Conservation (phyloP, 1,140 invertebrate species). For the Branchinecta lynchi region DNA sequence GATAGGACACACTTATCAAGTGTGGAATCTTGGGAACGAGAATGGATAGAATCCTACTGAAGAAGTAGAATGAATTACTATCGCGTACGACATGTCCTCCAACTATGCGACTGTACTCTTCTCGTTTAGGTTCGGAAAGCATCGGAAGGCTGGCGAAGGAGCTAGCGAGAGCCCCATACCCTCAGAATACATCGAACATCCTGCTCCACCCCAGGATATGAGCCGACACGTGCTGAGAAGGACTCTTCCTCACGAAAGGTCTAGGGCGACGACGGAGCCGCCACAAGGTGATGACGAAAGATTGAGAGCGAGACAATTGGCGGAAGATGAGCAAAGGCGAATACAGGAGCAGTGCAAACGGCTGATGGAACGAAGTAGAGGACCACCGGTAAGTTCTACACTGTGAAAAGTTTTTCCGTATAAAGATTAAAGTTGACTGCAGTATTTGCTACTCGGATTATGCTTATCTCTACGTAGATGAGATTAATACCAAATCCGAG, state of each 20-base stretch:
- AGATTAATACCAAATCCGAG: no score
- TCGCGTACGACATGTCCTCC: no score
- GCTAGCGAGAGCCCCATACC: constrained; percentile 29
- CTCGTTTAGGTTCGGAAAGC: constrained; percentile 47
- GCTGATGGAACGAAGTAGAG: constrained; percentile 27
- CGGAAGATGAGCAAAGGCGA: constrained; percentile 30
- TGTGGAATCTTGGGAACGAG: no score
- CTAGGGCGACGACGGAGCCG: not conserved
- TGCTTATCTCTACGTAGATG: no score
- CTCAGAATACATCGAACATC: constrained; percentile 25
- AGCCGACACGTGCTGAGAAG: constrained; percentile 22
- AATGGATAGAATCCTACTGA: no score
- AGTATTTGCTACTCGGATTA: no score
- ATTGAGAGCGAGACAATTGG: constrained; percentile 22
- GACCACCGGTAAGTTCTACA: not conserved
- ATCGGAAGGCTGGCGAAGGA: constrained; percentile 45
- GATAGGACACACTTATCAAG: no score
- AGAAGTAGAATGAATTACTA: no score
- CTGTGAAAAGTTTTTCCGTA: no score
- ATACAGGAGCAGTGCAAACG: constrained; percentile 36
- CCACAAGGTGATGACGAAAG: not conserved
- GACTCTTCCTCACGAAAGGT: constrained; percentile 18
- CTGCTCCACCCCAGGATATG: constrained; percentile 27
- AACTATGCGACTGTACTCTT: not conserved
- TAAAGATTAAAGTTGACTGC: no score